phyloP scores from a whole-genome alignment of 2,113 vertebrate genomes.

The Sorex fumeus region DNA sequence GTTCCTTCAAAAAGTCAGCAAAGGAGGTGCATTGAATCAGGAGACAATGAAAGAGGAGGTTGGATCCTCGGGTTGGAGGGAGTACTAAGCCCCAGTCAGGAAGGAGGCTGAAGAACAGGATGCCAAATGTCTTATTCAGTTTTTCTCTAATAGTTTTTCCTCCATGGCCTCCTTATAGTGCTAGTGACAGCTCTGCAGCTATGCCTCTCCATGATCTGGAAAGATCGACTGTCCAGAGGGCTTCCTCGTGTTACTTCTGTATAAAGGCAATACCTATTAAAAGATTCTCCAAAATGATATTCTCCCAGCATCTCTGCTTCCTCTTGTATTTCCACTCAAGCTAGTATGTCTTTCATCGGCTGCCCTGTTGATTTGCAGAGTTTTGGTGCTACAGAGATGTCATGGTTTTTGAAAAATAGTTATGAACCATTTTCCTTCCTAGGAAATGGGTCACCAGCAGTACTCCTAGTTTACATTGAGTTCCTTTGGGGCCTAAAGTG shows the following conservation, averaged over 20 bases:
- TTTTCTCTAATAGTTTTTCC: not conserved
- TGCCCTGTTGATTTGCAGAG: not conserved
- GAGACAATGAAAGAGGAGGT: not conserved
- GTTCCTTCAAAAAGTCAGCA: not conserved
- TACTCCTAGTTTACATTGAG: no score
- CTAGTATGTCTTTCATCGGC: not conserved
- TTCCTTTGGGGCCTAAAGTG: not conserved
- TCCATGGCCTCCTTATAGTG: not conserved
- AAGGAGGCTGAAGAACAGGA: not conserved
- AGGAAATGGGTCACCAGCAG: no score
- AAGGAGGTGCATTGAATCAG: not conserved
- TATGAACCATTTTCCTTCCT: no score
- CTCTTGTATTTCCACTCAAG: not conserved
- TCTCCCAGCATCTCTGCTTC: no score
- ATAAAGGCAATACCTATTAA: not conserved
- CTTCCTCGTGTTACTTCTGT: not conserved
- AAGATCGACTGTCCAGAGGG: not conserved
- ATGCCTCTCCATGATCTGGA: not conserved
- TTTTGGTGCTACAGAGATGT: not conserved
- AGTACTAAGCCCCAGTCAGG: not conserved
- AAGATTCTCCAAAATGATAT: no score
- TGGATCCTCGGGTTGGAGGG: no score
- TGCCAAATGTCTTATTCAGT: not conserved
- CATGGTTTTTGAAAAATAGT: no score
- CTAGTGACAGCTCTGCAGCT: not conserved